Base-by-base conservation (phyloP, 2,113 vertebrate genomes). In the Sylvia atricapilla region DNA sequence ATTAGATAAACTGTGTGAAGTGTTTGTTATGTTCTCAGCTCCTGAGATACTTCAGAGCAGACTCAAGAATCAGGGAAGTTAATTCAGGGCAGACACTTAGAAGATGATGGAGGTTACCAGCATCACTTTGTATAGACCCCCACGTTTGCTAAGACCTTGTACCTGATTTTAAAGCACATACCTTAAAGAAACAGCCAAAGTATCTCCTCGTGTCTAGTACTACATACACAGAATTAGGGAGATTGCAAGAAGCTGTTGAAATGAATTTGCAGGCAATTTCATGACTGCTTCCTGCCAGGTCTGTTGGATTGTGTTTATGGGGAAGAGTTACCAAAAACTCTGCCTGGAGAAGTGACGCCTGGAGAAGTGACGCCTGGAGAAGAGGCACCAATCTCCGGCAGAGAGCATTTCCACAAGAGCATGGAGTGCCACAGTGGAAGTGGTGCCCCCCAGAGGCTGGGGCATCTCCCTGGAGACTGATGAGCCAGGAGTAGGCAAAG, bases 381-480 rank as follows among this genome's bases (percentile, higher is more conserved):
- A 49, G 31, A 67, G 21, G 53, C 37, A 47, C n/a, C 47, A 44
- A 73, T 39, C 59, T 77, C 14, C 46, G 67, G 47, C 44, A 89
- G 62, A 64, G 58, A 88, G 44, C 18, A 2, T 70, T 89, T 93
- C 75, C 68, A 31, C 18, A 53, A 23, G 20, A 53, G 5, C 55
- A 8, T 14, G 3, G 18, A 39, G 33, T 72, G 39, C 58, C 62
- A 24, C 27, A 28, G 50, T 69, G 59, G n/a, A 83, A 83, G 47
- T 24, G 27, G 4, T 88, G 39, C 13, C 44, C 11, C 31, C 19
- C 0, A 0, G 15, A 87, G 25, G 15, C 0, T 41, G 64, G 46
- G 24, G 24, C 52, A n/a, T 58, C 53, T 86, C 27, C 46, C 43
- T 82, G 44, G 78, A 66, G 63, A 41, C 19, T 13, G 55, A 5